Percentiles rank a stretch among this genome's conserved stretches.
phyloP scores from a whole-genome alignment of 2,113 vertebrate species.

The Chinchilla lanigera region DNA sequence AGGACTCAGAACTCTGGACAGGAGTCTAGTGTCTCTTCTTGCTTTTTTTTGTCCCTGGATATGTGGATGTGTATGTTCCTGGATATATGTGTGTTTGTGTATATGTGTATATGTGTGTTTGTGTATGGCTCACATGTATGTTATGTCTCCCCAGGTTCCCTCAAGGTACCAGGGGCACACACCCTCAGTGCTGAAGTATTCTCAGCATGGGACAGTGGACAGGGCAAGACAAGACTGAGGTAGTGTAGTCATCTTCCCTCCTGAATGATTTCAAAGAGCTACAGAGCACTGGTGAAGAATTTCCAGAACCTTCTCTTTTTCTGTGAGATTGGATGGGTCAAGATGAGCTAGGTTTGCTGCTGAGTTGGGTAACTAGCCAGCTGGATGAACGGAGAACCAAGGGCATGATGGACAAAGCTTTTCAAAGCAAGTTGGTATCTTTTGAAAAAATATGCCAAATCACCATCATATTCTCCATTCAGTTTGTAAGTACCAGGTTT shows the following conservation, averaged over 20 bases:
- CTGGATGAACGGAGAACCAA: background rate
- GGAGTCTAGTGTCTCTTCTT: background rate
- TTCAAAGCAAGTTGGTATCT: background rate
- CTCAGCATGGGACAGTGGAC: background rate
- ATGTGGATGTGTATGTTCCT: background rate
- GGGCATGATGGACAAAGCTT: background rate
- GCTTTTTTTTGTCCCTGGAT: background rate
- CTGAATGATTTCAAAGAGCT: background rate
- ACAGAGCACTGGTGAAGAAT: background rate
- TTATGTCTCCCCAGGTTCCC: background rate
- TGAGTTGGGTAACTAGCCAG: background rate
- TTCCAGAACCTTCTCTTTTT: background rate
- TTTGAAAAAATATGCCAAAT: slow-evolving; percentile 44
- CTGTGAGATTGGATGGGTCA: background rate
- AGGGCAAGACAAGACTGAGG: background rate
- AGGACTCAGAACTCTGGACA: background rate
- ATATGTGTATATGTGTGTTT: background rate
- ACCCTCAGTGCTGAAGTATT: background rate
- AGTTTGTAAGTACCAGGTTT: background rate
- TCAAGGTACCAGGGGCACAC: background rate
- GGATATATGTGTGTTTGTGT: background rate
- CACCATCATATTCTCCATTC: background rate
- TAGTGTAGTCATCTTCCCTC: background rate
- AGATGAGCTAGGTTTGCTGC: background rate
- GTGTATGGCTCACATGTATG: background rate